Base-by-base conservation (phyloP, 2,888 invertebrate species). In the Limnephilus auricula region DNA sequence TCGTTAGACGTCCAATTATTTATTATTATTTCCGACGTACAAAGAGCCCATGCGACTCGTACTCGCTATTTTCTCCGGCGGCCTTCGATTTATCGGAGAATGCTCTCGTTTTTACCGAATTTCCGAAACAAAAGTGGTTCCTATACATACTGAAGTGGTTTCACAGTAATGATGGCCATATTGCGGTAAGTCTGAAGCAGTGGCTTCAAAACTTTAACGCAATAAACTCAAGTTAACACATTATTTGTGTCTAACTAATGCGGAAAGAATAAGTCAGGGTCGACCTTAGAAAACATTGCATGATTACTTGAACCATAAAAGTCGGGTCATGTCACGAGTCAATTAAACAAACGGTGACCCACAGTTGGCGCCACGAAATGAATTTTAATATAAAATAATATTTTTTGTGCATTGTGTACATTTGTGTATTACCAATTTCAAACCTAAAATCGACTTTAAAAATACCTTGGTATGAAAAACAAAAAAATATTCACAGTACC, bases 91-190 rank as follows among this genome's bases (percentile, higher is more conserved):
- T 89, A 80, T 79, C 80, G 37, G 32, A 79, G 92, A 92, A 92
- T 90, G 90, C 90, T 92, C 90, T 92, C 89, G 90, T 90, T 92
- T 92, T 92, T 89, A 87, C 84, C 79, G 83, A 89, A 92, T 92
- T 92, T 90, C 80, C 45, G 90, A 83, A 84, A 92, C 89, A 92
- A 92, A 92, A 85, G 92, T 89, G 79, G 83, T 90, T 84, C 65
- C 86, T 32, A n/a, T n/a, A 65, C 86, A 86, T 3, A 85, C 65
- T 31, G 50, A 31, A 65, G 30, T 30, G 86, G 86, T 50, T 86
- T 50, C 50, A 32, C 31, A 31, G 45, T 90, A 80, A 88, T 80
- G 88, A 45, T 31, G 32, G 15, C 86, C 86, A 86, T 50, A 65
- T 32, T 86, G 86, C 31, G 86, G 86, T 86, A 32, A 37, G 84